Conservation (phyloP, 2,797 vertebrate genomes). For the Glossophaga mutica region DNA sequence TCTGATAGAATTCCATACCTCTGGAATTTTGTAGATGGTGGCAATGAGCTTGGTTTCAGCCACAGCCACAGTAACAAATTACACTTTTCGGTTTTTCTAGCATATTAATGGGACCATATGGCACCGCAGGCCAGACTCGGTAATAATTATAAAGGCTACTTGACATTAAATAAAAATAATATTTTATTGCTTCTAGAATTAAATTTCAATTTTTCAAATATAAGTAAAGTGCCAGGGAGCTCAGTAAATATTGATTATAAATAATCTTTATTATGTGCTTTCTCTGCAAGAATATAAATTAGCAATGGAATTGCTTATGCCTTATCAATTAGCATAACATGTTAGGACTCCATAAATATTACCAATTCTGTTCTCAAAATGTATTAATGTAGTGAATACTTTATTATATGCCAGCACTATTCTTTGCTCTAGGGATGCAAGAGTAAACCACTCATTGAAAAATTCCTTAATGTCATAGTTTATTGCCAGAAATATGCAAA, state of each 20-base stretch:
- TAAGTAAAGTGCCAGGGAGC: background rate
- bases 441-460: background rate
- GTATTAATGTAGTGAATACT: background rate
- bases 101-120: background rate
- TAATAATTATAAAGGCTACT: background rate
- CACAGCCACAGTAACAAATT: background rate
- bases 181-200: slow-evolving; percentile 5
- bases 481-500: background rate
- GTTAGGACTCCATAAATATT: background rate
- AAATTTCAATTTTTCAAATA: slow-evolving; percentile 16
- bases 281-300: background rate
- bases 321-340: background rate
- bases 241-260: background rate
- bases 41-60: background rate
- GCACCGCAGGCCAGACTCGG: background rate
- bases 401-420: background rate
- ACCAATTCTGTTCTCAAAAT: background rate
- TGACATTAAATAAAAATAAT: background rate
- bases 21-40: background rate
- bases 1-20: background rate
- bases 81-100: background rate
- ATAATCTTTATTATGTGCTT: background rate
- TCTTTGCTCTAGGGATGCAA: background rate
- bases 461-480: background rate
- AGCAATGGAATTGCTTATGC: background rate